Conservation (phyloP, 1,140 invertebrate genomes). For the Ostrea denselamellosa region DNA sequence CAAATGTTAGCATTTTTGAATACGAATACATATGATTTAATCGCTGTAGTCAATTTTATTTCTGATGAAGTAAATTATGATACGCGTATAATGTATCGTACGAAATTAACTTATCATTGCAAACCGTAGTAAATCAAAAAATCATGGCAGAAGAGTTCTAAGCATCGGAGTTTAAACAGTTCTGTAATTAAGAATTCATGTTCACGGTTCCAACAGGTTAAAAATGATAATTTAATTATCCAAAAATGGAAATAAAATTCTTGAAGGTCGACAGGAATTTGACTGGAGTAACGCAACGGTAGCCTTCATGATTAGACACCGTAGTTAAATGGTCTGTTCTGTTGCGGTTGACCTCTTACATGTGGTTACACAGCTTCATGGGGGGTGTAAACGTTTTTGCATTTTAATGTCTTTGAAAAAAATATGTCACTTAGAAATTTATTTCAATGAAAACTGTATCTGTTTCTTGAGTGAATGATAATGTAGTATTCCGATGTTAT, state of each 20-base stretch:
- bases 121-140: not conserved
- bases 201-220: not conserved
- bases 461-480: no score
- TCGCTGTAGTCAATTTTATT: no score
- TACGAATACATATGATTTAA: no score
- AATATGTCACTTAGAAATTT: not conserved
- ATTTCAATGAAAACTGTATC: not conserved
- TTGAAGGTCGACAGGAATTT: not conserved
- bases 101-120: no score
- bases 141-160: not conserved
- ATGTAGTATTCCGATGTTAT: no score
- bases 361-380: not conserved
- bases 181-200: not conserved
- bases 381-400: not conserved
- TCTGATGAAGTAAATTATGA: no score
- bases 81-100: no score
- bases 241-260: slow-evolving; percentile 4
- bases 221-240: not conserved
- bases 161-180: not conserved
- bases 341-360: not conserved
- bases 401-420: not conserved
- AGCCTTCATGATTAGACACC: not conserved
- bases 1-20: no score
- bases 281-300: not conserved
- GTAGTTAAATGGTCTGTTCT: not conserved